phyloP scores from a whole-genome alignment of 92 coral and sea anemone species.

The Palythoa grandiflora region DNA sequence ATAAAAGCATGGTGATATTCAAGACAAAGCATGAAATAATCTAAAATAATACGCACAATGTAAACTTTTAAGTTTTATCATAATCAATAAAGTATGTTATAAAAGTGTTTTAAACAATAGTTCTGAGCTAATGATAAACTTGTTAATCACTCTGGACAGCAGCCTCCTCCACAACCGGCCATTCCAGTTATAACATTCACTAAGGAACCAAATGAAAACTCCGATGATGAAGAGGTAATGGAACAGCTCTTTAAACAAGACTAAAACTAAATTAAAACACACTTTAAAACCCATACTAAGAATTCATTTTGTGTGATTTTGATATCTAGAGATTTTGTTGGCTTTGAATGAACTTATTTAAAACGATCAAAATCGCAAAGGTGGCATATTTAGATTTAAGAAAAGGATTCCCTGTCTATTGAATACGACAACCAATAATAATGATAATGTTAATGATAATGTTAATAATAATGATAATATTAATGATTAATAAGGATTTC shows the following conservation, averaged over 20 bases:
- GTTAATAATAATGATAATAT: too few relatives aligned
- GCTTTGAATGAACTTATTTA: too few relatives aligned
- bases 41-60: not conserved
- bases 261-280: not conserved
- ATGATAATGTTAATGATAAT: too few relatives aligned
- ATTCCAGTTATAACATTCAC: conserved; percentile 40
- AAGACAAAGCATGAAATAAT: not conserved
- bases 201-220: conserved; percentile 55
- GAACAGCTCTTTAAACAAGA: not conserved
- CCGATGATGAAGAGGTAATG: conserved; percentile 62
- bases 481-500: too few relatives aligned
- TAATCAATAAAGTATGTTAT: not conserved
- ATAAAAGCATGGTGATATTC: too few relatives aligned
- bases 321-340: too few relatives aligned
- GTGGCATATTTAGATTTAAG: too few relatives aligned
- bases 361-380: too few relatives aligned
- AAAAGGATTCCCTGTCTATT: too few relatives aligned
- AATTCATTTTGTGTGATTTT: too few relatives aligned
- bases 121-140: not conserved
- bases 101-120: not conserved
- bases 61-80: not conserved
- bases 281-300: too few relatives aligned
- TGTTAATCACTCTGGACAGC: conserved; percentile 20
- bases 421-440: too few relatives aligned
- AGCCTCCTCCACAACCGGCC: not conserved